Conservation (phyloP, 1,140 invertebrate genomes). For the Rhagoletis zephyria region DNA sequence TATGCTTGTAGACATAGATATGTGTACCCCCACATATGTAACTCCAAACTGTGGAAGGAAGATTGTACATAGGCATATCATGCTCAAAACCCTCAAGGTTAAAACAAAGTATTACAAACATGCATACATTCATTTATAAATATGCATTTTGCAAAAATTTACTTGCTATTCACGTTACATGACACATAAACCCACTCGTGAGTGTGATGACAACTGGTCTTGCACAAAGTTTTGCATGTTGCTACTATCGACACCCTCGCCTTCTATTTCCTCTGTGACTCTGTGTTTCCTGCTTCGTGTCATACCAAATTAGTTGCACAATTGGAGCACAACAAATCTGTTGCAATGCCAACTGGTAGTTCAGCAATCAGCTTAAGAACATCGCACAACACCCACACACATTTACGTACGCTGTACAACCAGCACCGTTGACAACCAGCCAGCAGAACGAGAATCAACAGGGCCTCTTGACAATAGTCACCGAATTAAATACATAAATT, state of each 20-base stretch:
- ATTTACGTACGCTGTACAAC: neutral
- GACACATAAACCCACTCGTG: slow-evolving; percentile 15
- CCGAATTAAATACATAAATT: no score
- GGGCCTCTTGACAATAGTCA: no score
- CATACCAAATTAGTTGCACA: slow-evolving; percentile 45
- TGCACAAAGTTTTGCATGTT: neutral
- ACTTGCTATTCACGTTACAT: neutral
- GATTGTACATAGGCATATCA: no score
- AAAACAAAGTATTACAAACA: no score
- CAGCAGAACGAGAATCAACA: neutral
- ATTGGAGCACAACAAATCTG: slow-evolving; percentile 25
- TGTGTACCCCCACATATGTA: no score
- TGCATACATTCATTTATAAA: no score
- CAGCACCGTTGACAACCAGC: slow-evolving; percentile 4
- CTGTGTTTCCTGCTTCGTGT: neutral
- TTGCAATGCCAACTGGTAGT: neutral
- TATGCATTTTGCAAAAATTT: no score
- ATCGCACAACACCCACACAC: neutral
- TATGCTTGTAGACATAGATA: no score
- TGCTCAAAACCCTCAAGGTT: no score
- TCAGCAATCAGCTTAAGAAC: neutral
- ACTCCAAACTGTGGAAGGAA: no score
- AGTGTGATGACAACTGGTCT: neutral
- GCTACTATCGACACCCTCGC: no score
- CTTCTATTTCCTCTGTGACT: no score